Conservation (phyloP, 2,797 vertebrate species). For the Gadopsis bispinosus region DNA sequence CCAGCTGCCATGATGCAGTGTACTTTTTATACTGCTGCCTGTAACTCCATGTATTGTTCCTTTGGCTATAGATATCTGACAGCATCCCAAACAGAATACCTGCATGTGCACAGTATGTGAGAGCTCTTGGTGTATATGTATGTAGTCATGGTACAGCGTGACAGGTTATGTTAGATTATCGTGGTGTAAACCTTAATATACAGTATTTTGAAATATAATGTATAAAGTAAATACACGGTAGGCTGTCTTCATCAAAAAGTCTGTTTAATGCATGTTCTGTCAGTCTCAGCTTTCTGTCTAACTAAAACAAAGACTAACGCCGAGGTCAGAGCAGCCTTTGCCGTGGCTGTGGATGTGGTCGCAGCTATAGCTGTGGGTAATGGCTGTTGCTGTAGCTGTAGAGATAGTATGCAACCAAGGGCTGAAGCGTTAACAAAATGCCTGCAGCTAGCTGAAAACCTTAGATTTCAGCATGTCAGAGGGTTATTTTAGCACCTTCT, state of each 20-base stretch:
- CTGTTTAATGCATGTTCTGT: not conserved
- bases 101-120: not conserved
- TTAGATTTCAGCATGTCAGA: too few species aligned
- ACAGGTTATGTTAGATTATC: not conserved
- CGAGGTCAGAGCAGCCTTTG: not conserved
- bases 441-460: too few species aligned
- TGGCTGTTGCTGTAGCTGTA: not conserved
- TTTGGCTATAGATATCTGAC: conserved; percentile 41
- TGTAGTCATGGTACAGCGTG: not conserved
- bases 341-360: too few species aligned
- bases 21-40: conserved; percentile 28
- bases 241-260: not conserved
- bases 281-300: not conserved
- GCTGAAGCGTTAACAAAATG: too few species aligned
- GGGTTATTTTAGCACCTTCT: too few species aligned
- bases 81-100: conserved; percentile 20
- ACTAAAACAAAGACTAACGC: too few species aligned
- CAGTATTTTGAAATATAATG: not conserved
- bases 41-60: conserved; percentile 43
- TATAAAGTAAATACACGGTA: not conserved
- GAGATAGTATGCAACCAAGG: too few species aligned
- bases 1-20: conserved; percentile 21
- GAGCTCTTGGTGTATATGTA: not conserved
- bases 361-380: not conserved
- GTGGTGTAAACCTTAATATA: not conserved